Percentiles rank a stretch among this genome's conserved stretches.
Conservation (phyloP, 2,113 vertebrate species). For the Thunnus thynnus region DNA sequence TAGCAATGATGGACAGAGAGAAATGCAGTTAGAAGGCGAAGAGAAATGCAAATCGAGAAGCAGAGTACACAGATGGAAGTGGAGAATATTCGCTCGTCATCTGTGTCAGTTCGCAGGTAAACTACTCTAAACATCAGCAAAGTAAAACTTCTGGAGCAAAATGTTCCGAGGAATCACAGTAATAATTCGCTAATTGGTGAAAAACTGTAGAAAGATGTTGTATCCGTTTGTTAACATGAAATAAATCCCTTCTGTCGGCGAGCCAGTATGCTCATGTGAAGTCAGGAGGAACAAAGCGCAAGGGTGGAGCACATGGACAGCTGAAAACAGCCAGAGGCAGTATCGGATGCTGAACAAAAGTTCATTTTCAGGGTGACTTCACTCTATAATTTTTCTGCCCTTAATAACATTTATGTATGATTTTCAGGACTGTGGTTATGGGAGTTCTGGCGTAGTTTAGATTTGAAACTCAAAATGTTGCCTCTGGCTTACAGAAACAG, state of each 20-base stretch:
- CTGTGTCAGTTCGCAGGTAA: background rate
- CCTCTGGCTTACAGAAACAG: constrained; percentile 6
- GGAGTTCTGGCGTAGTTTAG: background rate
- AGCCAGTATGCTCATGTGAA: constrained; percentile 39
- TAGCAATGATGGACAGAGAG: background rate
- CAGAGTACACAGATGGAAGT: background rate
- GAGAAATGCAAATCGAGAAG: constrained; percentile 13
- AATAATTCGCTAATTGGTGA: constrained; percentile 3
- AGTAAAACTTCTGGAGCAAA: background rate
- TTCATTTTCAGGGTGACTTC: constrained; percentile 48
- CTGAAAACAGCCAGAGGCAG: constrained; percentile 39
- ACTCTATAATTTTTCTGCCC: constrained; percentile 14
- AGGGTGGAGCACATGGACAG: constrained; percentile 23
- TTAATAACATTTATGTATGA: constrained; percentile 7
- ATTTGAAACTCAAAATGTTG: background rate
- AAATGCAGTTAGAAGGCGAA: background rate
- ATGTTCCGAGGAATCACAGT: background rate
- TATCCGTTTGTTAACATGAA: constrained; percentile 9
- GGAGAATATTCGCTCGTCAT: background rate
- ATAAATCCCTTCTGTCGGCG: constrained; percentile 4
- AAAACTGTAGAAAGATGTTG: constrained; percentile 25
- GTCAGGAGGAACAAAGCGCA: constrained; percentile 53
- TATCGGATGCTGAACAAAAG: constrained; percentile 21
- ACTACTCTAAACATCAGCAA: background rate
- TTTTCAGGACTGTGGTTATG: background rate